Conservation (phyloP, 1,140 invertebrate genomes). For the Pemphigus obesinymphae region DNA sequence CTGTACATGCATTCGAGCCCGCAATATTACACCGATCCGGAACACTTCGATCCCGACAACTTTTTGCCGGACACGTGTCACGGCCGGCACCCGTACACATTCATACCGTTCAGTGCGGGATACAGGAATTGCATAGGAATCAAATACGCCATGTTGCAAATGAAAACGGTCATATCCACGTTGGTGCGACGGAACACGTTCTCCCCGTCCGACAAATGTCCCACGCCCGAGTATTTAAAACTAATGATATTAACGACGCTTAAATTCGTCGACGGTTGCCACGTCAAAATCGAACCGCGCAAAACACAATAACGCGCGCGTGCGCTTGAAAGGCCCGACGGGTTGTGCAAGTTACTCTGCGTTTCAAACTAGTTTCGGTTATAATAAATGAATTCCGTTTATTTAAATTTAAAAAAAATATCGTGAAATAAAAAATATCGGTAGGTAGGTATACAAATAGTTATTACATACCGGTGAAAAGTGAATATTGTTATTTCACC, state of each 20-base stretch:
- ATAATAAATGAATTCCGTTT: no score
- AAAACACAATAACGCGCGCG: no score
- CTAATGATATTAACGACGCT: not conserved
- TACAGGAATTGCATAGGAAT: constrained; percentile 58
- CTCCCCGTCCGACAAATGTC: constrained; percentile 12
- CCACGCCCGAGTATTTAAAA: not conserved
- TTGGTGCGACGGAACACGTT: constrained; percentile 49
- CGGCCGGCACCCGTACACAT: constrained; percentile 53
- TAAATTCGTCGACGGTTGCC: not conserved
- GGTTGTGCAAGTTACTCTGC: no score
- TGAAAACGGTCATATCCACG: constrained; percentile 53
- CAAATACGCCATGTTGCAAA: constrained; percentile 54
- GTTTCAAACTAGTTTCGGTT: no score
- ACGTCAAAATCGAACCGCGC: not conserved
- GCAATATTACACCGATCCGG: constrained; percentile 53
- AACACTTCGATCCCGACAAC: constrained; percentile 49
- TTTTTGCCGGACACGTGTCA: constrained; percentile 58
- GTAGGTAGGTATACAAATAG: no score
- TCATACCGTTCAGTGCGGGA: constrained; percentile 60
- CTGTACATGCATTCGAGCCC: constrained; percentile 54
- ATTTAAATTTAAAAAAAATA: no score
- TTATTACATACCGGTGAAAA: no score
- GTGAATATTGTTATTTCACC: no score
- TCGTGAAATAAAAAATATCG: no score
- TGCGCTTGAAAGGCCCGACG: no score